Evolutionary conservation across 2,797 vertebrate genomes (phyloP).

Genomic region (Poeciliopsis infans): DNA sequence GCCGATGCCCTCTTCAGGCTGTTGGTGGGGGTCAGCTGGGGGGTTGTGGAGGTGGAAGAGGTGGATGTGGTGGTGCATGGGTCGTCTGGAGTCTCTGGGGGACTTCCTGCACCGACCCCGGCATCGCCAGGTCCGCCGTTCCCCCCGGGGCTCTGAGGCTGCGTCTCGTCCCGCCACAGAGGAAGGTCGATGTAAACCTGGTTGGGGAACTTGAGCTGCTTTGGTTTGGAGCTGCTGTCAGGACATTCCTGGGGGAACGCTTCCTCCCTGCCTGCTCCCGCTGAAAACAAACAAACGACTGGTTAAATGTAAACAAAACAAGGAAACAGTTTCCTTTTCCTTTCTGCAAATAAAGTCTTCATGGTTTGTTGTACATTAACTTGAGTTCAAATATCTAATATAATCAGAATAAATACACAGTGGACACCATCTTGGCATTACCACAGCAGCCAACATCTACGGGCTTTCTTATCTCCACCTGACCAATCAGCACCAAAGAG

Average conservation of each 20-base stretch:
- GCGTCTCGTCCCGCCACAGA: slow-evolving; percentile 91
- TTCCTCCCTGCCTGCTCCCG: slow-evolving; percentile 82
- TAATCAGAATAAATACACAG: too few relatives aligned
- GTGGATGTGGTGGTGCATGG: slow-evolving; percentile 79
- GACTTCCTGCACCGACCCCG: slow-evolving; percentile 38
- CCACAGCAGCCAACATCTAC: too few relatives aligned
- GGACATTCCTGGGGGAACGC: slow-evolving; percentile 76
- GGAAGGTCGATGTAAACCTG: slow-evolving; percentile 93
- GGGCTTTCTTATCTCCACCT: too few relatives aligned
- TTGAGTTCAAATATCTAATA: too few relatives aligned
- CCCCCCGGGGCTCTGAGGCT: slow-evolving; percentile 71
- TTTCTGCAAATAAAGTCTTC: neutral
- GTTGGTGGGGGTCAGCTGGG: slow-evolving; percentile 87
- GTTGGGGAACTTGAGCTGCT: slow-evolving; percentile 89
- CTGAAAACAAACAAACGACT: slow-evolving; percentile 17
- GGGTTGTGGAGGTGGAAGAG: slow-evolving; percentile 82
- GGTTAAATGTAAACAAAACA: neutral
- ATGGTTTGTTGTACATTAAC: neutral
- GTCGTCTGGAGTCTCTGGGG: slow-evolving; percentile 82
- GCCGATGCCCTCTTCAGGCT: slow-evolving; percentile 82
- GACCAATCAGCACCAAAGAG: too few relatives aligned
- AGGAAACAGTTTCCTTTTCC: neutral
- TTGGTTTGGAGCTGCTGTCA: slow-evolving; percentile 89
- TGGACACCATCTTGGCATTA: too few relatives aligned
- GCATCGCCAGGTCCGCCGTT: slow-evolving; percentile 53